Base-by-base conservation (phyloP, 2,797 vertebrate genomes). In the Bucorvus abyssinicus region DNA sequence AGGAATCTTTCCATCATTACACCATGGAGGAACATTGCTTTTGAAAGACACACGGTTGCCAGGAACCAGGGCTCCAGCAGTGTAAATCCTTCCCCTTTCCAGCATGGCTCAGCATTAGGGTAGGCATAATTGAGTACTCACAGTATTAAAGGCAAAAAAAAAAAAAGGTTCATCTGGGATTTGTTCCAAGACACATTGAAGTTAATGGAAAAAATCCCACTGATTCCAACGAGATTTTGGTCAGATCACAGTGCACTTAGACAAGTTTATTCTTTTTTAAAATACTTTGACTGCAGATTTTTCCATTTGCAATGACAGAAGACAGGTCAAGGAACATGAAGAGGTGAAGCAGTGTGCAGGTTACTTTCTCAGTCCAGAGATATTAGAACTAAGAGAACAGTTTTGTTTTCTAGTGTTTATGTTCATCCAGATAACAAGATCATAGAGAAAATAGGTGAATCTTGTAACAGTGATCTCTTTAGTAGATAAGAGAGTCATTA, bases 41-140 rank as follows among this genome's bases (percentile, higher is more conserved):
- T 93, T 84, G 76, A 86, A 93, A 95, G 76, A 81, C 29, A 45
- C 45, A n/a, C 29, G 15, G 17, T 42, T 94, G 47, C 76, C 76
- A 88, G 59, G 8, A 90, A 57, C 22, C 11, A 69, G 38, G 26
- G n/a, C 14, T 82, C 61, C 60, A 86, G 29, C 63, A 65, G 38
- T 20, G 50, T 19, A 82, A 84, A 74, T 69, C 19, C 24, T 87
- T 83, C 64, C 38, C n/a, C 15, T 79, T 91, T 57, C 32, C 79
- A 88, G 76, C 42, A 45, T 50, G 47, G 16, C 5, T 78, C 24
- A 90, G 17, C 40, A 78, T 84, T 67, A 95, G 50, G n/a, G 76
- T 27, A 55, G 16, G 32, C 32, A 63, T 90, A 96, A 92, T 60
- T 94, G 70, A 94, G 24, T 86, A 81, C 18, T 92, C 70, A 75